Conservation (phyloP, 2,113 vertebrate genomes). For the Microcebus ravelobensis region DNA sequence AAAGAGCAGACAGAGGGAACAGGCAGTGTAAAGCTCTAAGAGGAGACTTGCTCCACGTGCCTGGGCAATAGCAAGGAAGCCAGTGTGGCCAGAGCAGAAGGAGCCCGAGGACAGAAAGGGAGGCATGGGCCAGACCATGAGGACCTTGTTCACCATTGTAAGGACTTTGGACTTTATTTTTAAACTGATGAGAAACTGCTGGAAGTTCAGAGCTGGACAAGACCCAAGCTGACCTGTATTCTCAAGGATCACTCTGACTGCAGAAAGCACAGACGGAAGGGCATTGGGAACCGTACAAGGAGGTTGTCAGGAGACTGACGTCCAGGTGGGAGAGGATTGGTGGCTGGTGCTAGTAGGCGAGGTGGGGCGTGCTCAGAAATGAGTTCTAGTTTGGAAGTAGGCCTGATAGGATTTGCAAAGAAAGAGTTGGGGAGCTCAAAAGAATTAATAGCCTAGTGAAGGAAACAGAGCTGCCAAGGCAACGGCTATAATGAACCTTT, state of each 20-base stretch:
- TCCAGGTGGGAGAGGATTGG: neutral
- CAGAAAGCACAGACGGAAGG: neutral
- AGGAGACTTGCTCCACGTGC: neutral
- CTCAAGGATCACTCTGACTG: neutral
- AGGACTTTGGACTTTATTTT: neutral
- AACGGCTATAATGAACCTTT: neutral
- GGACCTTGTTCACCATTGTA: neutral
- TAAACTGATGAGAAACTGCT: neutral
- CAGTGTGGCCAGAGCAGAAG: neutral
- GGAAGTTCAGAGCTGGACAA: neutral
- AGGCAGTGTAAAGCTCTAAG: neutral
- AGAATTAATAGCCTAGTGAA: neutral
- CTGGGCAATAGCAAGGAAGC: neutral
- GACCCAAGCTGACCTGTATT: neutral
- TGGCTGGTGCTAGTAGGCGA: fast-evolving
- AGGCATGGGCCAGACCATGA: neutral
- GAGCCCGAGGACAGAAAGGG: neutral
- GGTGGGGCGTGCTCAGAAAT: neutral
- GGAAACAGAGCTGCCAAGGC: neutral
- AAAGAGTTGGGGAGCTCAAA: neutral
- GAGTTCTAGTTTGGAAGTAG: neutral
- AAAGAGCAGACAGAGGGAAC: neutral
- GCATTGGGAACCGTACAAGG: neutral
- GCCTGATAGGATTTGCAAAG: neutral
- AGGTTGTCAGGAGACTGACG: neutral